Evolutionary conservation across 2,113 vertebrate genomes (phyloP).

Genomic region (Podocnemis expansa): DNA sequence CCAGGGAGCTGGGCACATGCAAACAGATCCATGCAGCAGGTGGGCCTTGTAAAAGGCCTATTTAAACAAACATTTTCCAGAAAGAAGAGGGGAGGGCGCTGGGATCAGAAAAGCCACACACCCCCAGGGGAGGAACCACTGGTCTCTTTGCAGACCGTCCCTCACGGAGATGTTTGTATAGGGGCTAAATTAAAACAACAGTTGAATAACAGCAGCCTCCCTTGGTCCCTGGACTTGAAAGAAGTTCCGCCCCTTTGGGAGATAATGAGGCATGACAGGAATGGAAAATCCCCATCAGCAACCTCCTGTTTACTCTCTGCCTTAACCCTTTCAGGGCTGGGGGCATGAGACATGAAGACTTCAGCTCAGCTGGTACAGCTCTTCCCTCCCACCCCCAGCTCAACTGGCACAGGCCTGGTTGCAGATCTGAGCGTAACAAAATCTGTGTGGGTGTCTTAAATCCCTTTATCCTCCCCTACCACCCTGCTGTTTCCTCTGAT

Average conservation of each 20-base stretch:
- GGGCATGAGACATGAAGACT: fast-evolving
- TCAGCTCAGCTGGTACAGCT: fast-evolving
- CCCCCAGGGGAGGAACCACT: background rate
- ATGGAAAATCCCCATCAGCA: conserved; percentile 20
- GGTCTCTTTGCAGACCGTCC: fast-evolving
- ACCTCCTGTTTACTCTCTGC: background rate
- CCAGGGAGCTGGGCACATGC: background rate
- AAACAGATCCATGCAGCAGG: background rate
- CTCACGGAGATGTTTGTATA: conserved; percentile 10
- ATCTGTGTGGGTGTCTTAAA: background rate
- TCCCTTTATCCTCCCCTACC: background rate
- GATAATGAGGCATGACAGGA: background rate
- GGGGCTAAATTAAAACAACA: background rate
- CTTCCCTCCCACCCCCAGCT: background rate
- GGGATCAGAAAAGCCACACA: background rate
- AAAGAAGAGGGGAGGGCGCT: background rate
- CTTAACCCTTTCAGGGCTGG: background rate
- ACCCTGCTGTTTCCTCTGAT: fast-evolving
- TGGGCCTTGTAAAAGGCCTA: background rate
- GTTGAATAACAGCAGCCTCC: fast-evolving
- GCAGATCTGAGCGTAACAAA: background rate
- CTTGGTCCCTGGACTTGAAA: background rate
- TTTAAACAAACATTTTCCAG: background rate
- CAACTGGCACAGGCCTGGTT: background rate
- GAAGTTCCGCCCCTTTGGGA: background rate